phyloP scores from a whole-genome alignment of 2,797 vertebrate genomes.

The Siniperca undulata region DNA sequence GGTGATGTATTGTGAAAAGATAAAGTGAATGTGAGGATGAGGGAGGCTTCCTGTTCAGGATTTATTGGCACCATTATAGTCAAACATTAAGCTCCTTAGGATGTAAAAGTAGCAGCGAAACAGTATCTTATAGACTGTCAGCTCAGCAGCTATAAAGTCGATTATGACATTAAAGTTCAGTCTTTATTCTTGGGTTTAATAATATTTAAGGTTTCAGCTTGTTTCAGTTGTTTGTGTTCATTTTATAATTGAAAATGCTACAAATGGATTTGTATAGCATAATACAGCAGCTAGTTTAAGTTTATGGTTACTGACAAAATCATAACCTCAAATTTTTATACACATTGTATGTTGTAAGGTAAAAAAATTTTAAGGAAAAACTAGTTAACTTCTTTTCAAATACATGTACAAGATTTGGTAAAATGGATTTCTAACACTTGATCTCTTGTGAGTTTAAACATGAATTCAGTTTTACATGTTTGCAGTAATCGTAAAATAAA shows the following conservation, averaged over 20 bases:
- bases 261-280: background rate
- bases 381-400: background rate
- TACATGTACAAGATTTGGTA: background rate
- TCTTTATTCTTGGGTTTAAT: slow-evolving; percentile 28
- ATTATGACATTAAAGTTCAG: slow-evolving; percentile 39
- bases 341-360: slow-evolving; percentile 15
- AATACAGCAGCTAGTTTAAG: slow-evolving; percentile 20
- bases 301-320: background rate
- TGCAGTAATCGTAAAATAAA: slow-evolving; percentile 11
- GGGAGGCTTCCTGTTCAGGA: slow-evolving; percentile 59
- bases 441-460: background rate
- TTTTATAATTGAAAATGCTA: slow-evolving; percentile 11
- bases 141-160: slow-evolving; percentile 39
- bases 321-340: background rate
- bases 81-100: slow-evolving; percentile 72
- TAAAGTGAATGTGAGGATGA: slow-evolving; percentile 56
- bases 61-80: slow-evolving; percentile 75
- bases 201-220: slow-evolving; percentile 28
- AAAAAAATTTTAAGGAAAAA: background rate
- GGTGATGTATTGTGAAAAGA: slow-evolving; percentile 66
- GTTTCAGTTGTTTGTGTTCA: slow-evolving; percentile 26
- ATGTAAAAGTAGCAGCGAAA: slow-evolving; percentile 69
- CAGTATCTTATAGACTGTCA: slow-evolving; percentile 48
- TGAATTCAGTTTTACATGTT: slow-evolving; percentile 29
- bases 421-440: slow-evolving; percentile 4